Evolutionary conservation across 2,797 vertebrate genomes (phyloP).

Genomic region (Micrastur ruficollis): DNA sequence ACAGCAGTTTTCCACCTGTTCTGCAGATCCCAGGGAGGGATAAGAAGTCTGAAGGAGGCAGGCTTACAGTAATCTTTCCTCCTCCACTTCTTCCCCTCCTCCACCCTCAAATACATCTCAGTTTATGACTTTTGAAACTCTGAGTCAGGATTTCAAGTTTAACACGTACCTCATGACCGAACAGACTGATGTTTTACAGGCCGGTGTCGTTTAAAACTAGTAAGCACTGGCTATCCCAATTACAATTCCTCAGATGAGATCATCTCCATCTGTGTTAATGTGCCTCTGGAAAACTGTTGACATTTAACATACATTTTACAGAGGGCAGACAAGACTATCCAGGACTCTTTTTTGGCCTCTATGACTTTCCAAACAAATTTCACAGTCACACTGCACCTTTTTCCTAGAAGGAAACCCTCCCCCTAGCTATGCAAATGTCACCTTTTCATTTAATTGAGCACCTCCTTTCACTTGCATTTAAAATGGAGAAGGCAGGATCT

Average conservation of each 20-base stretch:
- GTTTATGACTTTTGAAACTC: background rate
- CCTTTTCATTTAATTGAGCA: background rate
- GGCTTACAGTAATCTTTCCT: background rate
- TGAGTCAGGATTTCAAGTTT: constrained; percentile 10
- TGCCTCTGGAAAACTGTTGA: background rate
- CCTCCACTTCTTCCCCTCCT: background rate
- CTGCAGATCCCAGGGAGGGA: background rate
- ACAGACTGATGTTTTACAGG: background rate
- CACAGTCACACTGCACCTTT: background rate
- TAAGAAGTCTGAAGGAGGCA: background rate
- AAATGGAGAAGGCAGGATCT: background rate
- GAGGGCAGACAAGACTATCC: background rate
- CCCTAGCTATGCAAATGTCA: background rate
- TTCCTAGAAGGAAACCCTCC: background rate
- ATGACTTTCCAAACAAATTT: background rate
- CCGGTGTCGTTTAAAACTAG: background rate
- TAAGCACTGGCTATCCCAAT: background rate
- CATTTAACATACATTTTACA: background rate
- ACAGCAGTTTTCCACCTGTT: background rate
- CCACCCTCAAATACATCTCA: background rate
- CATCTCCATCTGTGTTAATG: accelerated
- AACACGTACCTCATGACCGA: background rate
- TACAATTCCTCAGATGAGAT: background rate
- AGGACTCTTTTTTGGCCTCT: background rate
- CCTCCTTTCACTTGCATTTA: background rate